Percentiles rank a stretch among this genome's conserved stretches.
These are phyloP conservation scores for Ephydatia muelleri DNA, from an alignment of 37 sponge, comb jelly and placozoan genomes.

Conservation along the genomic window DNA sequence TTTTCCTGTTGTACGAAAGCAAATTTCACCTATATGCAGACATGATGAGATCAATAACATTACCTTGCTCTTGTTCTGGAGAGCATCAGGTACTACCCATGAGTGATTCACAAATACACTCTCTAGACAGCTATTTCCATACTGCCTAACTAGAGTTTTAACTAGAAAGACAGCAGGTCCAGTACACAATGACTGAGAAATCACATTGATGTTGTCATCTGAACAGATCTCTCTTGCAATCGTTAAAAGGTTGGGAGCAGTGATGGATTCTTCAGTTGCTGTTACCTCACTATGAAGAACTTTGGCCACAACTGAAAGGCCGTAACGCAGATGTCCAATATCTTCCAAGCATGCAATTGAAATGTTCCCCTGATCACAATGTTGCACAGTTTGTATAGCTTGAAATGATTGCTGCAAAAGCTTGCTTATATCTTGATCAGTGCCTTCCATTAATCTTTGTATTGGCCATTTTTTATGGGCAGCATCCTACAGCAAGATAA, in stretches of 20 bases:
- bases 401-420: not conserved
- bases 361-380: not conserved
- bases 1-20: conserved; percentile 22
- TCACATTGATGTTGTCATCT: not conserved
- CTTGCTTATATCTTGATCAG: not conserved
- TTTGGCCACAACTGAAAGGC: conserved; percentile 40
- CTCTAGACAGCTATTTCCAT: conserved; percentile 46
- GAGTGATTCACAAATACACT: not conserved
- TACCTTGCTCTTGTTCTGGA: conserved; percentile 23
- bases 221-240: conserved; percentile 17
- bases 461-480: conserved; percentile 22
- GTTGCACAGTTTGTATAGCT: not conserved
- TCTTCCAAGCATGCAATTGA: conserved; percentile 43
- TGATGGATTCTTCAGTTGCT: not conserved
- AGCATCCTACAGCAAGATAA: conserved; percentile 45
- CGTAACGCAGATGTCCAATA: conserved; percentile 53
- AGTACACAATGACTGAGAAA: conserved; percentile 1
- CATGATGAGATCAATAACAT: not conserved
- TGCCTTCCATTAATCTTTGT: not conserved
- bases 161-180: conserved; percentile 49
- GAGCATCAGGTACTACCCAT: conserved; percentile 46
- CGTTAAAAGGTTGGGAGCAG: not conserved
- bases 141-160: conserved; percentile 58
- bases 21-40: not conserved
- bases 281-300: conserved; percentile 9